Conservation (phyloP, 1,140 invertebrate genomes). For the Eciton burchellii region DNA sequence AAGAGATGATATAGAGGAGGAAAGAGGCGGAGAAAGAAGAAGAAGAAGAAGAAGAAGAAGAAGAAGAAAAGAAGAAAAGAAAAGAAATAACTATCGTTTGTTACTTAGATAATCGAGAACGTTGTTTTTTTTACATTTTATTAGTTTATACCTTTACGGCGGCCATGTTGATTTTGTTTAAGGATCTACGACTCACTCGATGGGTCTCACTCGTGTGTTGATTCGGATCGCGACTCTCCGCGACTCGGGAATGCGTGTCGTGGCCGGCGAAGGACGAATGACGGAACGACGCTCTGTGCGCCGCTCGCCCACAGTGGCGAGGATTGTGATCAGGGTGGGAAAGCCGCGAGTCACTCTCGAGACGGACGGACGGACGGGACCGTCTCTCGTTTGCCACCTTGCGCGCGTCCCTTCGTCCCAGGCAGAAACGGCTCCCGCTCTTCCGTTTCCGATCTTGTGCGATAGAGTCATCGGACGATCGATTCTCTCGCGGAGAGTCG, state of each 20-base stretch:
- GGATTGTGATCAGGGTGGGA: slow-evolving; percentile 15
- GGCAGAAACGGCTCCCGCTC: slow-evolving; percentile 1
- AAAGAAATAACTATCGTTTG: slow-evolving; percentile 84
- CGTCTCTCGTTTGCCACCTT: background rate
- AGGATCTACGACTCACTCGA: slow-evolving; percentile 79
- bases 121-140: slow-evolving; percentile 86
- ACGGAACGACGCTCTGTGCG: slow-evolving; percentile 8
- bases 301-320: slow-evolving; percentile 9
- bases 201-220: slow-evolving; percentile 76
- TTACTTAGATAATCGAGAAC: slow-evolving; percentile 85
- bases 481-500: slow-evolving; percentile 52
- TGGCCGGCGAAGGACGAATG: no score
- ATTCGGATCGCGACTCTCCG: slow-evolving; percentile 65
- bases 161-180: slow-evolving; percentile 85
- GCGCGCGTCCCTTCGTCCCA: slow-evolving; percentile 1
- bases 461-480: slow-evolving; percentile 22
- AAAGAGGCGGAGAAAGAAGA: slow-evolving; percentile 37
- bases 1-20: no score
- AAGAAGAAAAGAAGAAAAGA: slow-evolving; percentile 41
- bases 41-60: background rate
- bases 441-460: slow-evolving; percentile 21
- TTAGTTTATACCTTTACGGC: slow-evolving; percentile 85
- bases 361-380: background rate
- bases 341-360: slow-evolving; percentile 32
- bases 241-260: slow-evolving; percentile 19